Evolutionary conservation across 2,888 invertebrate genomes (phyloP), one percentile per base, ranked within the genome.

Genomic region (Emmelina monodactyla): DNA sequence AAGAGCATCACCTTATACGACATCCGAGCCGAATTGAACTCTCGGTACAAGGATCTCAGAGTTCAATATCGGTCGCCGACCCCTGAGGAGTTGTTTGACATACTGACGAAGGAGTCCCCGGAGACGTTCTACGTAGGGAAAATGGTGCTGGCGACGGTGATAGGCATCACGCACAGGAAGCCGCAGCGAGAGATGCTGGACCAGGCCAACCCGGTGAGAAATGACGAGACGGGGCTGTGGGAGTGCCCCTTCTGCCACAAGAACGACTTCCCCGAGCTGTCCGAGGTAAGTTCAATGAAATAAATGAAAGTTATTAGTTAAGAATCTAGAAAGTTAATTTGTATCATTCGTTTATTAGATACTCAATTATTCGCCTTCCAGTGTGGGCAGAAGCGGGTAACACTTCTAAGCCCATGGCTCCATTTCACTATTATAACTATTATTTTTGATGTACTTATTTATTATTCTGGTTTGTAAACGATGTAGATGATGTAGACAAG

Each of bases 231-330:
- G 5, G 94, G 94, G 1, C 79, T 96, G 28, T 98, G 97, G 97
- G 94, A 96, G 62, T 98, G 98, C 79, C 97, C 97, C 0, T 97
- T 97, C 72, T 98, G 98, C 76, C 83, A 92, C 47, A 94, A 95
- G 62, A 94, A 94, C 58, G 95, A 97, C 66, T 97, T 98, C 54
- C 92, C 94, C 0, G 97, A 97, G 61, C 76, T 97, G 16, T 94
- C 94, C 13, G 97, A 97, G 80, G 81, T 80, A 51, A 62, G 52
- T 25, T 25, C 6, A n/a, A 6, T 6, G 9, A 19, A 6, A 19
- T 19, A 6, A 12, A 15, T 16, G 7, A 11, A 25, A 14, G 14
- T 29, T 32, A 32, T n/a, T n/a, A n/a, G n/a, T n/a, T n/a, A n/a
- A n/a, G n/a, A n/a, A n/a, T n/a, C n/a, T n/a, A n/a, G n/a, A n/a